A percentile compares a stretch with the other conserved stretches of the same genome.
These are phyloP conservation scores for Oenanthe melanoleuca DNA, from an alignment of 2,113 vertebrate species.

Conservation along the genomic window DNA sequence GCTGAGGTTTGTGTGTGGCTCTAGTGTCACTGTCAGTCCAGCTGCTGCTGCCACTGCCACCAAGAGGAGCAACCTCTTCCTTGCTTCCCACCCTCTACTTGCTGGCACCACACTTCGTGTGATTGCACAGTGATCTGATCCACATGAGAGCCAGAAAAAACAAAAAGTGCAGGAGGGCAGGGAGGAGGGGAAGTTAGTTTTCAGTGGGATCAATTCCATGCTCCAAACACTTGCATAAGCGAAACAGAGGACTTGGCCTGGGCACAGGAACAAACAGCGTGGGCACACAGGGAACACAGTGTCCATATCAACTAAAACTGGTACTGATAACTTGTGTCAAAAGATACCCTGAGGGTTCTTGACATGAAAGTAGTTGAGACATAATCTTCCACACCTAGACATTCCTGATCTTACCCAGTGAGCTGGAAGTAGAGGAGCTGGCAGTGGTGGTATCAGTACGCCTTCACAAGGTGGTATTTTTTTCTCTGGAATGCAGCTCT, in stretches of 20 bases:
- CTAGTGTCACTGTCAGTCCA: not conserved
- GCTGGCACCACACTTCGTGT: not conserved
- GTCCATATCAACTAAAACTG: not conserved
- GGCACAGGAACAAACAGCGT: slow-evolving; percentile 9
- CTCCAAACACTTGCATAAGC: not conserved
- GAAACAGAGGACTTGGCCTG: not conserved
- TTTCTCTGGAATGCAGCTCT: not conserved
- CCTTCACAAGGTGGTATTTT: not conserved
- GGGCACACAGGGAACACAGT: not conserved
- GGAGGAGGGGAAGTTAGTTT: not conserved
- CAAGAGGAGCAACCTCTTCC: not conserved
- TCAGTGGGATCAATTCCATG: not conserved
- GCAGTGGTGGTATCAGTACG: not conserved
- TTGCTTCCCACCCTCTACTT: not conserved
- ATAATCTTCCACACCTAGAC: not conserved
- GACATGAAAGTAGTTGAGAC: not conserved
- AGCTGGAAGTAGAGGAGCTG: not conserved
- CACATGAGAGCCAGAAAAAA: not conserved
- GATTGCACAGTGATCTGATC: not conserved
- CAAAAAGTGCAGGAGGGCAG: not conserved
- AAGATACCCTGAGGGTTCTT: not conserved
- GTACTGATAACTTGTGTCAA: not conserved
- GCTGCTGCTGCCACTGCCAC: not conserved
- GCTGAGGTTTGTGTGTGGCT: rapidly evolving
- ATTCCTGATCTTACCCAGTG: not conserved